phyloP scores from a whole-genome alignment of 1,140 invertebrate genomes.

The Drosophila repletoides region DNA sequence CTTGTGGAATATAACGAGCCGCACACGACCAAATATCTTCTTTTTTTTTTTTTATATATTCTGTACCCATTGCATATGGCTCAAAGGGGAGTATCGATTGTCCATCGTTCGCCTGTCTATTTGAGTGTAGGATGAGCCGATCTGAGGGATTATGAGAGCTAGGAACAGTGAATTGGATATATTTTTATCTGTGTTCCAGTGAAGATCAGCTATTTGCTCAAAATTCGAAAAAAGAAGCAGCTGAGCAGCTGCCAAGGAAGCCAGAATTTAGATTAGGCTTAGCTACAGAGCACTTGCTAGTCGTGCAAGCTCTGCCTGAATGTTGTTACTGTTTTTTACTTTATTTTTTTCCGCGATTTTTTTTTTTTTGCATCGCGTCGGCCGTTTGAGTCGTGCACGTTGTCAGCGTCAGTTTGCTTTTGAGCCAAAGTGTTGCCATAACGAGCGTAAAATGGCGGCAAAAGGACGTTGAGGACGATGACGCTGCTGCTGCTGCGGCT shows the following conservation, averaged over 20 bases:
- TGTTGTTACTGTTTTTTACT: conserved; percentile 17
- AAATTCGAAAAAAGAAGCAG: too few relatives aligned
- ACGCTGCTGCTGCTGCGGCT: conserved; percentile 16
- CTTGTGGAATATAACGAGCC: conserved; percentile 49
- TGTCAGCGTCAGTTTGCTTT: conserved; percentile 69
- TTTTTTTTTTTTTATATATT: conserved; percentile 37
- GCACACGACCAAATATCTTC: conserved; percentile 44
- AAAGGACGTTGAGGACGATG: conserved; percentile 51
- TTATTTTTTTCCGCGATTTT: conserved; percentile 31
- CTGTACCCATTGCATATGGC: too few relatives aligned
- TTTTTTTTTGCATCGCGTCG: conserved; percentile 34
- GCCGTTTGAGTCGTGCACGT: conserved; percentile 59
- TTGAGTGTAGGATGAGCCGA: too few relatives aligned
- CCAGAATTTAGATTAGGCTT: too few relatives aligned
- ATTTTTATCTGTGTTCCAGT: conserved; percentile 4
- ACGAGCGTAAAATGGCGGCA: conserved; percentile 80
- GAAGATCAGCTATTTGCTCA: too few relatives aligned
- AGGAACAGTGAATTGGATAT: too few relatives aligned
- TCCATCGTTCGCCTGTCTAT: too few relatives aligned
- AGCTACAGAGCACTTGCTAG: too few relatives aligned
- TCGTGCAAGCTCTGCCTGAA: too few relatives aligned
- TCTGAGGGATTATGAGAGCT: too few relatives aligned
- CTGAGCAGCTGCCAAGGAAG: too few relatives aligned
- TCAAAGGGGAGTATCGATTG: too few relatives aligned
- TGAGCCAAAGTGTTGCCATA: conserved; percentile 79